A percentile compares a stretch with the other conserved stretches of the same genome.
Evolutionary conservation across 2,113 vertebrate genomes (phyloP).

Genomic region (Cyprinus carpio): DNA sequence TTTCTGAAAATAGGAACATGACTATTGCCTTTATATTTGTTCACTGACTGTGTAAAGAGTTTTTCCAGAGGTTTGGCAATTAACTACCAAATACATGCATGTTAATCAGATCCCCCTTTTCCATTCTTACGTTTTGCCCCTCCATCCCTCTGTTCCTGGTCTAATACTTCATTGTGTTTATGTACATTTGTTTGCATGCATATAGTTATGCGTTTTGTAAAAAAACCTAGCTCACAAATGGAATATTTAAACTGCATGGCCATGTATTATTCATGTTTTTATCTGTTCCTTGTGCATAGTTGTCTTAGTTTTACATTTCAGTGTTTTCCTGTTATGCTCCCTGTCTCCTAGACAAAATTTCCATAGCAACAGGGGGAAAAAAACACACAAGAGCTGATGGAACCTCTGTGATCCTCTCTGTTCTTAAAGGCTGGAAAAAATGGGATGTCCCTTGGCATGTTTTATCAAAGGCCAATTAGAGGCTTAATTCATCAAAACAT

Average conservation of each 20-base stretch:
- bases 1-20: constrained; percentile 18
- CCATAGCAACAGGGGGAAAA: constrained; percentile 59
- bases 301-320: constrained; percentile 62
- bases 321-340: constrained; percentile 62
- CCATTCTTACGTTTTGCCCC: not conserved
- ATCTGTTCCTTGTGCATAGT: constrained; percentile 53
- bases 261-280: constrained; percentile 54
- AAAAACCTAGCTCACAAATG: not conserved
- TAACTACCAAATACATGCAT: constrained; percentile 49
- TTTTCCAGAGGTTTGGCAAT: constrained; percentile 42
- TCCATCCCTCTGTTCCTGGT: constrained; percentile 12
- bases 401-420: constrained; percentile 49
- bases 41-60: constrained; percentile 49
- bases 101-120: constrained; percentile 22
- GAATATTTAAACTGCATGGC: constrained; percentile 23
- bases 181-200: constrained; percentile 14
- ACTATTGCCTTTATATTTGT: constrained; percentile 48
- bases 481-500: constrained; percentile 45
- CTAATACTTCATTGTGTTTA: constrained; percentile 11
- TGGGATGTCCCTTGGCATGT: constrained; percentile 34
- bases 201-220: not conserved
- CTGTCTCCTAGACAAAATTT: constrained; percentile 56
- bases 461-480: constrained; percentile 32
- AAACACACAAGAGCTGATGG: constrained; percentile 40
- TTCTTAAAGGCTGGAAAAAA: constrained; percentile 48